phyloP scores from a whole-genome alignment of 2,797 vertebrate genomes.

The Cygnus olor region DNA sequence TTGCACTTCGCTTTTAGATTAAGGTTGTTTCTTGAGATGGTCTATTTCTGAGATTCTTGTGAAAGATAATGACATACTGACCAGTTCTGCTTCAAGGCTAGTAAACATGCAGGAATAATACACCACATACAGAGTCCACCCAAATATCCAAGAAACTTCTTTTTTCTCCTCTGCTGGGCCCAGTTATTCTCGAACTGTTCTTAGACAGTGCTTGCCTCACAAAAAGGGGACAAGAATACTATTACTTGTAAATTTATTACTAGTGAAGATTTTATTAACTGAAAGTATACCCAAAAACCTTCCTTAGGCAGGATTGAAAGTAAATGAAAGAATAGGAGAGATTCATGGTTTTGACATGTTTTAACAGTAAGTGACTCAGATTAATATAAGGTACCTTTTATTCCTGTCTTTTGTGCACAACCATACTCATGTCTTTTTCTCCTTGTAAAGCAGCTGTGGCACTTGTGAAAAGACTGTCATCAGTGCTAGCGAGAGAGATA shows the following conservation, averaged over 20 bases:
- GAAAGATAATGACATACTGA: not conserved
- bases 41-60: not conserved
- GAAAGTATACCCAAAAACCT: not conserved
- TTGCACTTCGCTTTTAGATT: fast-evolving
- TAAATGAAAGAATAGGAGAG: not conserved
- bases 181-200: not conserved
- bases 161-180: not conserved
- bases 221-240: not conserved
- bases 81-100: not conserved
- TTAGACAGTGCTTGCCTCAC: not conserved
- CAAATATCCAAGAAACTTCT: not conserved
- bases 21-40: not conserved
- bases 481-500: conserved; percentile 6
- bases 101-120: not conserved
- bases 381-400: not conserved
- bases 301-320: not conserved
- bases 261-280: not conserved
- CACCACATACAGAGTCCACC: not conserved
- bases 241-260: not conserved
- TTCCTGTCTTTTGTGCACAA: not conserved
- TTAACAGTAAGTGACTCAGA: conserved; percentile 8
- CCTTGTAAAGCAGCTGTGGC: not conserved
- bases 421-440: conserved; percentile 13
- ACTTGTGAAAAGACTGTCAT: conserved; percentile 56
- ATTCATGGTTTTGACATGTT: not conserved